Evolutionary conservation across 1,140 invertebrate genomes (phyloP), one percentile per base, ranked within the genome.

Genomic region (Copidosoma floridanum): DNA sequence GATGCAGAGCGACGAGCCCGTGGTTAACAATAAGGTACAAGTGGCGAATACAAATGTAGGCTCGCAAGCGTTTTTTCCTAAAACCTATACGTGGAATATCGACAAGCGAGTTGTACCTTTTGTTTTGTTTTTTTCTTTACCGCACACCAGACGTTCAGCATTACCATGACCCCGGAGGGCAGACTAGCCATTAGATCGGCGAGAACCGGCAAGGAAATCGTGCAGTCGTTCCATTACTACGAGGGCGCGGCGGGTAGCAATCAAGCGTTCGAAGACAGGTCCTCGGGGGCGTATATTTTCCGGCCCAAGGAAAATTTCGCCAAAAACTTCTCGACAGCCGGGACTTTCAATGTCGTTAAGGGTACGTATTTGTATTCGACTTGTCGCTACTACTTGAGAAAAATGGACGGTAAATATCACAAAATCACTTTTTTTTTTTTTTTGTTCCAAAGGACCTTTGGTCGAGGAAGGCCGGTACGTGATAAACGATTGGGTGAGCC

Each of bases 401-500:
- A 12, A 32, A 8, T 12, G 12, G 12, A 8, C 12, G 6, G 29
- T 12, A 32, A 8, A 32, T 32, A 32, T 32, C 6, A 32, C 12
- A 6, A 32, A 6, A 32, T 32, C 29, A 12, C 29, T 32, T 41
- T n/a, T 10, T 41, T 11, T 14, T 16, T 41, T 41, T 5, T 16
- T 41, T 41, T 14, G 5, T 41, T 5, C 73, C 69, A 44, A 79
- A 84, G 93, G 93, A 2, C 68, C 81, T 0, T 64, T 92, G 1
- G 87, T 96, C 0, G 81, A 90, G 62, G 95, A 99, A 82, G 83
- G 97, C 8, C 89, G 92, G 65, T 89, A 94, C 70, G 76, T 74
- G n/a, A 86, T 88, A 61, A 84, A 81, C 44, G 81, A 88, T 14
- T 97, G 90, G 89, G 79, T 92, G 1, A 90, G 85, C 23, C 90